These are phyloP conservation scores for Epirrhoe tristata DNA, from an alignment of 2,888 invertebrate species.

Conservation along the genomic window DNA sequence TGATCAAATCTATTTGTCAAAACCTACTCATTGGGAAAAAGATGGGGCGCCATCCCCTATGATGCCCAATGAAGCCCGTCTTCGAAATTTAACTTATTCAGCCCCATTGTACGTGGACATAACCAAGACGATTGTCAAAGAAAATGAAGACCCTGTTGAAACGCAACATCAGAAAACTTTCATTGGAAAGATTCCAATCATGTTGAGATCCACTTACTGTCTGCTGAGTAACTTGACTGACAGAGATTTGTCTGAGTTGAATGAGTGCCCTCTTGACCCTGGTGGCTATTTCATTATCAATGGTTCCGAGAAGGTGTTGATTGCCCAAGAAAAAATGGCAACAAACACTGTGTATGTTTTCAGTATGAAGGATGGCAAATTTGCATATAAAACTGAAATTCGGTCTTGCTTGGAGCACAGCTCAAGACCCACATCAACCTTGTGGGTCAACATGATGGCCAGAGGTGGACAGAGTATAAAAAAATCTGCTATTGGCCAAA, in stretches of 20 bases:
- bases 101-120: conserved; percentile 99
- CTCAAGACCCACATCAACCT: conserved; percentile 97
- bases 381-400: conserved; percentile 99
- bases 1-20: conserved; percentile 99
- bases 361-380: conserved; percentile 99
- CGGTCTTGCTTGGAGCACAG: conserved; percentile 90
- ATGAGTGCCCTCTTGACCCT: conserved; percentile 99
- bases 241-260: conserved; percentile 99
- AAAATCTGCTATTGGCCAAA: conserved; percentile 99
- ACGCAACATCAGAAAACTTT: conserved; percentile 91
- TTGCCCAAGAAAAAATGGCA: conserved; percentile 99
- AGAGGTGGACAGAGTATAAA: conserved; percentile 99
- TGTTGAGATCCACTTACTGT: conserved; percentile 99
- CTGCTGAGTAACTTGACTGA: conserved; percentile 97
- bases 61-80: conserved; percentile 99
- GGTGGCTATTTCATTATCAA: conserved; percentile 99
- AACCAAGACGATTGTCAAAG: conserved; percentile 97
- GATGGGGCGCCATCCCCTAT: conserved; percentile 99
- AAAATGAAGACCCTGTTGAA: conserved; percentile 95
- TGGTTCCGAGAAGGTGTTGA: conserved; percentile 99
- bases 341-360: conserved; percentile 99
- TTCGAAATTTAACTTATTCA: conserved; percentile 98
- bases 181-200: conserved; percentile 98
- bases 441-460: conserved; percentile 99
- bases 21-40: conserved; percentile 99